Conservation (phyloP, 2,113 vertebrate species). For the Chaetodon auriga region DNA sequence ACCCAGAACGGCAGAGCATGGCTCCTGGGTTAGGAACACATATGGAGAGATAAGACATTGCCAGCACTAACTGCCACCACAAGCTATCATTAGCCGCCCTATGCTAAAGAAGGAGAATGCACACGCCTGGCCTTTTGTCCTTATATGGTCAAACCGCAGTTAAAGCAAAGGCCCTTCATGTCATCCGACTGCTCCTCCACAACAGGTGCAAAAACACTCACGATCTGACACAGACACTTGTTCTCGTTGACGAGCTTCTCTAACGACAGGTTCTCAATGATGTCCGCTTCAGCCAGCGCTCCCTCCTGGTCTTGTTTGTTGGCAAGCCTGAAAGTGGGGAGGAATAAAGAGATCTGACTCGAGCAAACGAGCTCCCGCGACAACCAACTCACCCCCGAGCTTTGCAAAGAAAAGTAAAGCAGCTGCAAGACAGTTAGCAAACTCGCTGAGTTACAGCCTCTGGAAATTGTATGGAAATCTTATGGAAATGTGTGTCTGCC, state of each 20-base stretch:
- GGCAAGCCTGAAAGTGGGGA: conserved; percentile 86
- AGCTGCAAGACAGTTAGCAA: neutral
- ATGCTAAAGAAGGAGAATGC: neutral
- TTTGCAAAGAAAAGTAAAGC: neutral
- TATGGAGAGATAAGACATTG: neutral
- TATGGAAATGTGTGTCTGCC: conserved; percentile 24
- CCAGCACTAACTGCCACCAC: neutral
- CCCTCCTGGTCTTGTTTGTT: conserved; percentile 97
- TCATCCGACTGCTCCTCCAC: conserved; percentile 5
- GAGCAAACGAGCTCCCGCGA: neutral
- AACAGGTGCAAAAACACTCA: conserved; percentile 83
- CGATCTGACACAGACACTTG: conserved; percentile 96
- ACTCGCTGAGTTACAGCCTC: neutral
- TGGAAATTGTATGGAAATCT: conserved; percentile 18
- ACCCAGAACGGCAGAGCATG: conserved; percentile 92
- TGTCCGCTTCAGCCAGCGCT: conserved; percentile 93
- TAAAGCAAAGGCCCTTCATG: conserved; percentile 26
- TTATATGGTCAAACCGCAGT: neutral
- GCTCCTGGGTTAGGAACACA: conserved; percentile 84
- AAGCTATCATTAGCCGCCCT: neutral
- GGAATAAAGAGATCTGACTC: neutral
- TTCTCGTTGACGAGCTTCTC: conserved; percentile 95
- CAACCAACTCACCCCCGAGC: neutral
- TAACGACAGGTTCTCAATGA: conserved; percentile 94
- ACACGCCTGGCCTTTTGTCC: neutral